phyloP scores from a whole-genome alignment of 2,888 invertebrate species.

The Leucophora obtusa region DNA sequence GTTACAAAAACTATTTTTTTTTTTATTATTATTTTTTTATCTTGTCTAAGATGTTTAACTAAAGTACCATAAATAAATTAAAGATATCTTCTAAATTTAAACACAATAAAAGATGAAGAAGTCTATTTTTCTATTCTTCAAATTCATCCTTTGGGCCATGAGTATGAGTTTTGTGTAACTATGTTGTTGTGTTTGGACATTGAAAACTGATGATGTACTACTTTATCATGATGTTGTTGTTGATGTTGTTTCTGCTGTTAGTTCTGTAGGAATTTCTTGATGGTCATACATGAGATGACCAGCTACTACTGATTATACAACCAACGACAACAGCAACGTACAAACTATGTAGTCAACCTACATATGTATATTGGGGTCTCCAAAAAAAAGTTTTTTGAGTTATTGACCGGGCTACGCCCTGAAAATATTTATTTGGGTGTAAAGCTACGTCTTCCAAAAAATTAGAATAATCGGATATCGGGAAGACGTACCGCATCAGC shows the following conservation, averaged over 20 bases:
- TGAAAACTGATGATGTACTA: slow-evolving; percentile 30
- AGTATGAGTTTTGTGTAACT: not conserved
- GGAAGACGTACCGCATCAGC: too few relatives aligned
- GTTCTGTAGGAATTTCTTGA: slow-evolving; percentile 9
- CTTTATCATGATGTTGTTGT: slow-evolving; percentile 46
- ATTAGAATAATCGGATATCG: too few relatives aligned
- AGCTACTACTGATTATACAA: not conserved
- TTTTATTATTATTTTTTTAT: not conserved
- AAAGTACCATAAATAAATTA: slow-evolving; percentile 2
- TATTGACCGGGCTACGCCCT: too few relatives aligned
- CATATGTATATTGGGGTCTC: too few relatives aligned
- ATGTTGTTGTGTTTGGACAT: slow-evolving; percentile 18
- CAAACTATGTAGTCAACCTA: not conserved
- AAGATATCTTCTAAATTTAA: not conserved
- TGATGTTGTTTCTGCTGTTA: slow-evolving; percentile 25
- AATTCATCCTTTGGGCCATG: not conserved
- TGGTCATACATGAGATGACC: slow-evolving; percentile 4
- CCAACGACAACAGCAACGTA: not conserved
- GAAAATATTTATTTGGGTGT: too few relatives aligned
- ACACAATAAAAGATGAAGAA: not conserved
- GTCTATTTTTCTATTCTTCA: not conserved
- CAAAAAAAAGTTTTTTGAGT: too few relatives aligned
- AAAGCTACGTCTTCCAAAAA: too few relatives aligned
- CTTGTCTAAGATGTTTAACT: not conserved
- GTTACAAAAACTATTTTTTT: not conserved